phyloP scores from a whole-genome alignment of 2,797 vertebrate genomes.

The Semaprochilodus insignis region DNA sequence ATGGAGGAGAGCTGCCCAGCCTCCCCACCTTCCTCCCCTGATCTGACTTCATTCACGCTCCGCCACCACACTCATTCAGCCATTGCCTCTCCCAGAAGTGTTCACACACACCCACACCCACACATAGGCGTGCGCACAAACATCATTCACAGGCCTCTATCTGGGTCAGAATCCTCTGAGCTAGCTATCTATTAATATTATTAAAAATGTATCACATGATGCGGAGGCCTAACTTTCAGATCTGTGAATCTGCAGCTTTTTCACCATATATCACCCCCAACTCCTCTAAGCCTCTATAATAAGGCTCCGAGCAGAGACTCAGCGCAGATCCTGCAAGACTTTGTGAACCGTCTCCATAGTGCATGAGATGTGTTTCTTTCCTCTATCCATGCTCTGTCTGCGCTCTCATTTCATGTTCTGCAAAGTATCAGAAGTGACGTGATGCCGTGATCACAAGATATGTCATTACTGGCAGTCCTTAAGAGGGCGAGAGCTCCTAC shows the following conservation, averaged over 20 bases:
- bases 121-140: conserved; percentile 18
- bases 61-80: conserved; percentile 48
- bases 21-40: neutral
- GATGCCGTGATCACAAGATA: conserved; percentile 71
- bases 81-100: conserved; percentile 48
- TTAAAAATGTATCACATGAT: conserved; percentile 62
- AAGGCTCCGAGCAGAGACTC: conserved; percentile 55
- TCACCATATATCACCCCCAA: conserved; percentile 20
- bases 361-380: conserved; percentile 31
- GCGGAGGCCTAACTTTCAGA: conserved; percentile 24
- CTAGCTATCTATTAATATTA: conserved; percentile 68
- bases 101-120: conserved; percentile 43
- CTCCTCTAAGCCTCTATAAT: conserved; percentile 21
- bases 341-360: conserved; percentile 42
- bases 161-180: conserved; percentile 67
- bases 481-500: conserved; percentile 60
- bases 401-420: conserved; percentile 68
- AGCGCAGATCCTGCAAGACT: conserved; percentile 47
- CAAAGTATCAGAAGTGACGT: conserved; percentile 66
- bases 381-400: conserved; percentile 64
- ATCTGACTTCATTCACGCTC: conserved; percentile 50
- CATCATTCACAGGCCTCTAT: conserved; percentile 64
- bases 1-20: conserved; percentile 11
- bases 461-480: conserved; percentile 67
- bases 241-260: conserved; percentile 28